phyloP scores from a whole-genome alignment of 1,140 invertebrate genomes.

The Himalopsyche phryganea region DNA sequence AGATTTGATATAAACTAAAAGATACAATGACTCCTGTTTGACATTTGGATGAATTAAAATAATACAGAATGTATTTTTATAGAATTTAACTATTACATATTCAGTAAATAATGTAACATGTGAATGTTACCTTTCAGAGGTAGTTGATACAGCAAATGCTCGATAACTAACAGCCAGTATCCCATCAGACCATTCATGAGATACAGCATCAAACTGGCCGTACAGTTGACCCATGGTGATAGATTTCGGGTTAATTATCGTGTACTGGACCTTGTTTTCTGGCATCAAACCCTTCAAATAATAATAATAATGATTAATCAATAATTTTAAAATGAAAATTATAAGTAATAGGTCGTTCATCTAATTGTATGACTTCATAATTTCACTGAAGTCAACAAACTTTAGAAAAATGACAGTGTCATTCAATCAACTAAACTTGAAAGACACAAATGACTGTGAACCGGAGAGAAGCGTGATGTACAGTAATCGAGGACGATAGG shows the following conservation, averaged over 20 bases:
- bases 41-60: neutral
- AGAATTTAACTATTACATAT: neutral
- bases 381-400: no score
- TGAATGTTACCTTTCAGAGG: conserved; percentile 59
- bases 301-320: conserved; percentile 1
- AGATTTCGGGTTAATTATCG: conserved; percentile 92
- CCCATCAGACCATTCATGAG: conserved; percentile 93
- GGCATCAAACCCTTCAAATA: conserved; percentile 61
- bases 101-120: conserved; percentile 1
- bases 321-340: no score
- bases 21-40: neutral
- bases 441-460: no score
- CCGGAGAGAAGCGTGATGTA: no score
- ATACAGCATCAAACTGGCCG: conserved; percentile 90
- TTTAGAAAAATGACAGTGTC: no score
- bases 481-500: neutral
- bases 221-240: conserved; percentile 95
- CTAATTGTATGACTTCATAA: no score
- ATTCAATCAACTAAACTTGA: no score
- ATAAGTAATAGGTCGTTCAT: no score
- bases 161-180: conserved; percentile 90
- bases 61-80: neutral
- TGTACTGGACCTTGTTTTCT: conserved; percentile 86
- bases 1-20: no score
- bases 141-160: conserved; percentile 79